Evolutionary conservation across 1,140 invertebrate genomes (phyloP).

Genomic region (Nylanderia fulva): DNA sequence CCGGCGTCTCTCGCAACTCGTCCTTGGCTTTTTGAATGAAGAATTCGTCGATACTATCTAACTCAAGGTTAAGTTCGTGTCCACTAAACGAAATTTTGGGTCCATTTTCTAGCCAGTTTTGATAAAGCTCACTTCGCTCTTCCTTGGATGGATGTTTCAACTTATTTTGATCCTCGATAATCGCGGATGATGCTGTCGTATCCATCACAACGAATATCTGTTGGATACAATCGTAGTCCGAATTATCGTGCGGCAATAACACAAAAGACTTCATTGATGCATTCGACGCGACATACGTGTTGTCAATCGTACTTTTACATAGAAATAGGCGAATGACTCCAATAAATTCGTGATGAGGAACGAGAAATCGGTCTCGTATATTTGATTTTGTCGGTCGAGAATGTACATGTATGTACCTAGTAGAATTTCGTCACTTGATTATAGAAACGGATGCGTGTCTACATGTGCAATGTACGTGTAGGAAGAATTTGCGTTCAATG

Average conservation of each 20-base stretch:
- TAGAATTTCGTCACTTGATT: neutral
- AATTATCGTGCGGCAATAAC: neutral
- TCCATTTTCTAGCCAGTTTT: neutral
- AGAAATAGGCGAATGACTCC: neutral
- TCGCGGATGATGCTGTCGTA: neutral
- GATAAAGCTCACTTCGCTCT: too few relatives aligned
- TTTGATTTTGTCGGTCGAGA: neutral
- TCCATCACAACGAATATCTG: neutral
- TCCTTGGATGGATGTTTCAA: neutral
- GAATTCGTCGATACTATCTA: constrained; percentile 62
- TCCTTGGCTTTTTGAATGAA: constrained; percentile 76
- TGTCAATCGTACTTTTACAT: neutral
- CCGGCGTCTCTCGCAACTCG: constrained; percentile 85
- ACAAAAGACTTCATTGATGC: neutral
- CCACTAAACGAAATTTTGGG: constrained; percentile 71
- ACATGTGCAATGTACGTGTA: too few relatives aligned
- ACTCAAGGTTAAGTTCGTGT: constrained; percentile 70
- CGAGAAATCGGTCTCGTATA: neutral
- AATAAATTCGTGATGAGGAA: neutral
- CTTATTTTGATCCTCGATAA: neutral
- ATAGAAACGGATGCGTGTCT: neutral
- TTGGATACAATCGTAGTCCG: neutral
- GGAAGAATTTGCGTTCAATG: neutral
- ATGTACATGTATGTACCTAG: neutral
- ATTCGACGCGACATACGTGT: too few relatives aligned